Percentiles rank a stretch among this genome's conserved stretches.
Evolutionary conservation across 1,140 invertebrate species (phyloP).

Genomic region (Drosophila gunungcola): DNA sequence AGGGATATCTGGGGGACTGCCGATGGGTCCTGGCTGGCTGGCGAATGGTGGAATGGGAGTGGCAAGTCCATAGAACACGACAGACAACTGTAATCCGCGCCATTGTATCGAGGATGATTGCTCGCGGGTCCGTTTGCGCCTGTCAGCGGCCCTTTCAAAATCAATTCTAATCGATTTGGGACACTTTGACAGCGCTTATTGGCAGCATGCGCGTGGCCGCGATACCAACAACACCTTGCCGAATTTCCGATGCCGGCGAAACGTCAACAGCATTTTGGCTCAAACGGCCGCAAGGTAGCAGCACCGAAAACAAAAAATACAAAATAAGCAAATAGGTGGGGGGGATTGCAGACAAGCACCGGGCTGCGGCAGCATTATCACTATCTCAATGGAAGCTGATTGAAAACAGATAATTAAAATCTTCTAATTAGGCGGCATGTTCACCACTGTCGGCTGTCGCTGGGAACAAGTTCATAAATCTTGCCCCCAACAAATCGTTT

Average conservation of each 20-base stretch:
- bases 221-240: slow-evolving; percentile 69
- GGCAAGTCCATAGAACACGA: slow-evolving; percentile 67
- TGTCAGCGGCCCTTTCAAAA: slow-evolving; percentile 73
- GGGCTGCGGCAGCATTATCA: slow-evolving; percentile 64
- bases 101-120: slow-evolving; percentile 59
- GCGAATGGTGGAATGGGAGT: slow-evolving; percentile 14
- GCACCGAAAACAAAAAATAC: slow-evolving; percentile 4
- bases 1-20: neutral
- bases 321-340: neutral
- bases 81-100: slow-evolving; percentile 80
- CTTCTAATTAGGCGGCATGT: slow-evolving; percentile 82
- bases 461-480: slow-evolving; percentile 84
- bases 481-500: slow-evolving; percentile 83
- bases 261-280: slow-evolving; percentile 74
- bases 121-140: slow-evolving; percentile 44
- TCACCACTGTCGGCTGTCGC: slow-evolving; percentile 83
- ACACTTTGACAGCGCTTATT: slow-evolving; percentile 81
- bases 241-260: slow-evolving; percentile 23
- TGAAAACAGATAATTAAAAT: slow-evolving; percentile 83
- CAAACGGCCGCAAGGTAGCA: slow-evolving; percentile 37
- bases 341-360: slow-evolving; percentile 38
- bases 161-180: slow-evolving; percentile 83
- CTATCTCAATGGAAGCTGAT: slow-evolving; percentile 80
- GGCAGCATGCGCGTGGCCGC: slow-evolving; percentile 77
- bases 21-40: slow-evolving; percentile 3